Evolutionary conservation across 2,113 vertebrate species (phyloP).

Genomic region (Nesoenas mayeri): DNA sequence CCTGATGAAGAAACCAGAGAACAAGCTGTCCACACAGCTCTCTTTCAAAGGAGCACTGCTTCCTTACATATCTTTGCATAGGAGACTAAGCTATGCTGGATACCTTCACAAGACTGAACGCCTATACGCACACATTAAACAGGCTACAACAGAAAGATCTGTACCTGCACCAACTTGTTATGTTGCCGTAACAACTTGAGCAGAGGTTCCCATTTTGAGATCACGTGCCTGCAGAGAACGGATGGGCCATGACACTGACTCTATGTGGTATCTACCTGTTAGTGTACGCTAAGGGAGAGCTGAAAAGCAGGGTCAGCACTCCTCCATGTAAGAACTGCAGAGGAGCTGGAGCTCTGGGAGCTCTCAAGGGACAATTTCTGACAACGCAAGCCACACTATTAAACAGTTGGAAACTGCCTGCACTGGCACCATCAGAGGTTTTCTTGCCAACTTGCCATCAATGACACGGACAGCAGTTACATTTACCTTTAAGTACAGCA

Average conservation of each 20-base stretch:
- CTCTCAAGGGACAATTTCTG: not conserved
- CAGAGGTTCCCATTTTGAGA: not conserved
- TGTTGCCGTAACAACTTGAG: fast-evolving
- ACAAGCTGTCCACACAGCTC: not conserved
- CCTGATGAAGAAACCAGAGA: not conserved
- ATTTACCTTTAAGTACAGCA: not conserved
- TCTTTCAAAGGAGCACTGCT: fast-evolving
- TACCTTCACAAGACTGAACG: not conserved
- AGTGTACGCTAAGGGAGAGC: not conserved
- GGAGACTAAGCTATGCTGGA: not conserved
- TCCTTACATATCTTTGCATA: not conserved
- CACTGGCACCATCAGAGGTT: not conserved
- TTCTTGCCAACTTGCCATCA: too few relatives aligned
- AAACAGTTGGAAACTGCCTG: not conserved
- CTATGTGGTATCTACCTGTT: not conserved
- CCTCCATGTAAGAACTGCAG: not conserved
- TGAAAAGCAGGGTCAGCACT: not conserved
- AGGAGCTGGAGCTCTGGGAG: not conserved
- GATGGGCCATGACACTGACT: not conserved
- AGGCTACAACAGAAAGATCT: not conserved
- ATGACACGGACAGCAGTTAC: not conserved
- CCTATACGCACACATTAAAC: not conserved
- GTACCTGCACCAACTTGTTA: too few relatives aligned
- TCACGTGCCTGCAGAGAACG: not conserved
- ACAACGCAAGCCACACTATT: fast-evolving